Conservation (phyloP, 2,888 invertebrate species). For the Anthrax anthrax region DNA sequence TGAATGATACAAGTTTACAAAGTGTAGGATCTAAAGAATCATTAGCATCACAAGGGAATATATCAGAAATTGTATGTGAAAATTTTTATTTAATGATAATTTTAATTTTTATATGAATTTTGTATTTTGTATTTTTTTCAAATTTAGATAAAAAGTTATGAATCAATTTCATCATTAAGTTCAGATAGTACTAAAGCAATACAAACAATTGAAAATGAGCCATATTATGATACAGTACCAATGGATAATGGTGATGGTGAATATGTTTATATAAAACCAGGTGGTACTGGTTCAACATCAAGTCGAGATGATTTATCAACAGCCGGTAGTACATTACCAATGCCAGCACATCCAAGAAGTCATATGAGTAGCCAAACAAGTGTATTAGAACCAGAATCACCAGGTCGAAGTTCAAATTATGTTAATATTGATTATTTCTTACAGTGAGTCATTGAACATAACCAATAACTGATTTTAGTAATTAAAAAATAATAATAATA, state of each 20-base stretch:
- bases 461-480: neutral
- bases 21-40: constrained; percentile 35
- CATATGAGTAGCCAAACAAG: constrained; percentile 30
- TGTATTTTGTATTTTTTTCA: constrained; percentile 3
- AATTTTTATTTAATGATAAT: neutral
- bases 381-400: constrained; percentile 55
- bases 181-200: constrained; percentile 42
- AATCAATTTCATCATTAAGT: constrained; percentile 48
- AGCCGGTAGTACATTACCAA: constrained; percentile 42
- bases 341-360: constrained; percentile 18
- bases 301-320: constrained; percentile 51
- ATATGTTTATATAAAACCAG: constrained; percentile 61
- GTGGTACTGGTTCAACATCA: constrained; percentile 45
- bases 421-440: constrained; percentile 88
- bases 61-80: constrained; percentile 28
- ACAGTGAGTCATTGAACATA: constrained; percentile 42
- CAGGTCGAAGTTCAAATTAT: constrained; percentile 70
- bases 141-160: constrained; percentile 47
- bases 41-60: constrained; percentile 31
- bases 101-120: neutral
- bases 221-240: constrained; percentile 59
- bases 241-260: constrained; percentile 52
- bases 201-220: constrained; percentile 45
- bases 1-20: constrained; percentile 19
- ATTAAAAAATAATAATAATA: neutral